Base-by-base conservation (phyloP, 1,140 invertebrate genomes). In the Micrasema minimum region DNA sequence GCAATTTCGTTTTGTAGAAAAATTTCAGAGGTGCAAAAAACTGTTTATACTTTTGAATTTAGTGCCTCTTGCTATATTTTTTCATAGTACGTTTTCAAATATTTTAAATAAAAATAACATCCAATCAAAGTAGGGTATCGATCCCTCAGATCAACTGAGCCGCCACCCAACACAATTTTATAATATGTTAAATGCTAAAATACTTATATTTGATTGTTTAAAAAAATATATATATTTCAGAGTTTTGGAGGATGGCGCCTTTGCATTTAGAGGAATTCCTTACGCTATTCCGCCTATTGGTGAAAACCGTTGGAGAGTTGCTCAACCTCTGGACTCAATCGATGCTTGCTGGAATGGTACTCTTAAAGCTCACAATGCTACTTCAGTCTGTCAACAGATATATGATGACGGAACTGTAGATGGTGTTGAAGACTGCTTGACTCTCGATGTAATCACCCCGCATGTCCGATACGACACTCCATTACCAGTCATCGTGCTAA, bases 221-320 rank as follows among this genome's bases (percentile, higher is more conserved):
- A n/a, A n/a, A n/a, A n/a, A n/a, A n/a, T n/a, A n/a, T n/a, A n/a
- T n/a, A n/a, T n/a, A n/a, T n/a, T n/a, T 18, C 80, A 90, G 89
- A 14, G 78, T 91, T 9, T 80, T 90, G 22, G 90, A 94, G 77
- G 90, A 93, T 68, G 90, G 89, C 11, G 91, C 88, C 1, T 91
- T 90, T 75, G 91, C 91, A 1, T 96, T 96, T 80, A 89, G 89
- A 16, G 93, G 93, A 14, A 92, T 96, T 53, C 94, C 94, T 0
- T 96, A 94, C 79, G 94, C 94, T 2, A 76, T 89, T n/a, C 90
- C 93, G 10, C 94, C 94, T 0, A 72, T 91, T 0, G 87, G 83
- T 9, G 87, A 90, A 46, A 83, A 85, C 20, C 86, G 94, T 68
- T 96, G 93, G 87, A 87, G 88, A 41, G 85, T 88, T 3, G 92